Conservation (phyloP, 2,113 vertebrate species). For the Genyomyrus donnyi region DNA sequence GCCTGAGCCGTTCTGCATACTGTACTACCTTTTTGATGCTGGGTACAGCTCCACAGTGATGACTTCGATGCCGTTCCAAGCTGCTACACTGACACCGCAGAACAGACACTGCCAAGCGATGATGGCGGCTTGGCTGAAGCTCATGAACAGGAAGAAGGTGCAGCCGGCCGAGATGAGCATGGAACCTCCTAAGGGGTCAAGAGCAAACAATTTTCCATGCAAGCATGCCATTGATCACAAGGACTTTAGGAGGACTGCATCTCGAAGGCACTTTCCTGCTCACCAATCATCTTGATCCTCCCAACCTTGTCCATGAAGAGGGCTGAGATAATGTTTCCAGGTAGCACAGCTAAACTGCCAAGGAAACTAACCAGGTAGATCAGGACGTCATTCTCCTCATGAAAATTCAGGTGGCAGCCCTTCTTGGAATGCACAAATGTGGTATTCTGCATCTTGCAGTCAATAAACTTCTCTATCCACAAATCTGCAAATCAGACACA, state of each 20-base stretch:
- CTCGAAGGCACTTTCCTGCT: conserved; percentile 34
- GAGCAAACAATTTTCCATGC: conserved; percentile 10
- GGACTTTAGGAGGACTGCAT: background rate
- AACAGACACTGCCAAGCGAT: conserved; percentile 95
- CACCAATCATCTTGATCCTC: conserved; percentile 89
- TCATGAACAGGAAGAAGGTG: conserved; percentile 90
- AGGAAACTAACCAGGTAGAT: conserved; percentile 97
- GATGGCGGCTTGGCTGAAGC: conserved; percentile 84
- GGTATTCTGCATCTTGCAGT: conserved; percentile 76
- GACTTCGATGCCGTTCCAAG: conserved; percentile 91
- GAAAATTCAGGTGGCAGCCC: conserved; percentile 87
- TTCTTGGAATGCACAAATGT: conserved; percentile 75
- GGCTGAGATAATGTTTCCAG: conserved; percentile 90
- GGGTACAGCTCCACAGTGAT: conserved; percentile 93
- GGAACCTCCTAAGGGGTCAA: conserved; percentile 66
- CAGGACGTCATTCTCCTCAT: conserved; percentile 87
- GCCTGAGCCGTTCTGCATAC: background rate
- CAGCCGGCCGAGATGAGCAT: conserved; percentile 86
- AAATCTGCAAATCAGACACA: conserved; percentile 61
- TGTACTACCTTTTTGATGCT: conserved; percentile 77
- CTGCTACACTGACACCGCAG: conserved; percentile 79
- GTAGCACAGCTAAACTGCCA: conserved; percentile 84
- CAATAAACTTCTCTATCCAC: conserved; percentile 81
- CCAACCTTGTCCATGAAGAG: conserved; percentile 94
- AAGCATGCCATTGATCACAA: background rate